Conservation (phyloP, 2,113 vertebrate species). For the Ascaphus truei region DNA sequence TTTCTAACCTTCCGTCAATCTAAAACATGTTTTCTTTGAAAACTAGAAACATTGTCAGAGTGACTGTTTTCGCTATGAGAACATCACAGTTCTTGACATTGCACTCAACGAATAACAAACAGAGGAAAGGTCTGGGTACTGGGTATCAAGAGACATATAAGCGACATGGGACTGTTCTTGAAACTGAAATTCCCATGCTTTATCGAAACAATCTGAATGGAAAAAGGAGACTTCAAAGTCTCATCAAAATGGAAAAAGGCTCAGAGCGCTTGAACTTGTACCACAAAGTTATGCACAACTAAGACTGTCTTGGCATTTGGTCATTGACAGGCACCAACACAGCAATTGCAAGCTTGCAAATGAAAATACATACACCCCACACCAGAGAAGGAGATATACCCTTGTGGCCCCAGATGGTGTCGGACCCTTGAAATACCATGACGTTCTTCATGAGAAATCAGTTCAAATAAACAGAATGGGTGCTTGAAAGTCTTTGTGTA, state of each 20-base stretch:
- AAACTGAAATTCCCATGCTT: conserved; percentile 1
- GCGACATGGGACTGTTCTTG: neutral
- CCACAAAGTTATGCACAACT: conserved; percentile 1
- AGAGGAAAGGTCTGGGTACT: neutral
- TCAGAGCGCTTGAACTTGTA: neutral
- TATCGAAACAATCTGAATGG: conserved; percentile 3
- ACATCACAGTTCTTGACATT: neutral
- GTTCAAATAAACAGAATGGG: neutral
- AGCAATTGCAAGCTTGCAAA: neutral
- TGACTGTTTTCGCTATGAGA: neutral
- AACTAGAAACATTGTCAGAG: neutral
- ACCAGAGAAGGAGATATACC: neutral
- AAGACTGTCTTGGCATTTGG: neutral
- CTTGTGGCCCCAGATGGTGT: neutral
- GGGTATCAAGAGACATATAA: neutral
- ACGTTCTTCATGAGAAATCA: neutral
- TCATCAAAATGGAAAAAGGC: conserved; percentile 10
- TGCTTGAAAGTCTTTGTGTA: too few relatives aligned
- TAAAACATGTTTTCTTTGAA: neutral
- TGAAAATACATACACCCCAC: neutral
- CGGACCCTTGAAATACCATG: neutral
- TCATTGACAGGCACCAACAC: neutral
- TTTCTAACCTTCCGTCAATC: neutral
- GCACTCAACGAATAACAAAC: neutral
- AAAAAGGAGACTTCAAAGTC: conserved; percentile 7